Percentiles rank a stretch among this genome's conserved stretches.
These are phyloP conservation scores for Hydropsyche betteni DNA, from an alignment of 2,888 invertebrate species.

Conservation along the genomic window DNA sequence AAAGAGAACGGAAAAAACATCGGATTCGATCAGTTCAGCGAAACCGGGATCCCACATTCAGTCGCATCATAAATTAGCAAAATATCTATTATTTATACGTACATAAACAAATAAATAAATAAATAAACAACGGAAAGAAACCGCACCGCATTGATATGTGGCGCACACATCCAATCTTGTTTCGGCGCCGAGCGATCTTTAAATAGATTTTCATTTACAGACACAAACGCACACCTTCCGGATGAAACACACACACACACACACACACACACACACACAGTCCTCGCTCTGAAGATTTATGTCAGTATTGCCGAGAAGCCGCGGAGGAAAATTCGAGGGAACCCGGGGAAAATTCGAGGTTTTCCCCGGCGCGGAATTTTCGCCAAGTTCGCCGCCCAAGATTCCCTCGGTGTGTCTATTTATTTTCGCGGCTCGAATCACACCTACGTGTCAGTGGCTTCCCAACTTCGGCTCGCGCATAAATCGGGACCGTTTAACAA, in stretches of 20 bases:
- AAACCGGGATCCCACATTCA: no score
- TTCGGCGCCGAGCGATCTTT: background rate
- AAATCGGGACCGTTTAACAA: no score
- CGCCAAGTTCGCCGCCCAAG: background rate
- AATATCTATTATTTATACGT: background rate
- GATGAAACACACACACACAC: no score
- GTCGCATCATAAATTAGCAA: no score
- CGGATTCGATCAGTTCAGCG: no score
- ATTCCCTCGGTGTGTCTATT: background rate
- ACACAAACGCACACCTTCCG: no score
- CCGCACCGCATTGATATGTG: slow-evolving; percentile 7
- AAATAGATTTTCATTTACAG: slow-evolving; percentile 9
- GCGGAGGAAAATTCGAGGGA: background rate
- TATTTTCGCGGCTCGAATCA: slow-evolving; percentile 15
- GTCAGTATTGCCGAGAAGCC: no score
- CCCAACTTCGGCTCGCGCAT: background rate
- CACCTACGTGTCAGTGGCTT: background rate
- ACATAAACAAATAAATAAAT: background rate
- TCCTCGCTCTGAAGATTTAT: no score
- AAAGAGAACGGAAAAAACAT: no score
- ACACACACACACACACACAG: no score
- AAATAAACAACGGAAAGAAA: background rate
- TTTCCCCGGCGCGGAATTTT: background rate
- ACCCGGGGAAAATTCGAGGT: slow-evolving; percentile 2
- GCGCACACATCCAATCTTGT: slow-evolving; percentile 1